Percentiles rank a stretch among this genome's conserved stretches.
Conservation (phyloP, 2,797 vertebrate genomes). For the Melanotaenia nigrans region DNA sequence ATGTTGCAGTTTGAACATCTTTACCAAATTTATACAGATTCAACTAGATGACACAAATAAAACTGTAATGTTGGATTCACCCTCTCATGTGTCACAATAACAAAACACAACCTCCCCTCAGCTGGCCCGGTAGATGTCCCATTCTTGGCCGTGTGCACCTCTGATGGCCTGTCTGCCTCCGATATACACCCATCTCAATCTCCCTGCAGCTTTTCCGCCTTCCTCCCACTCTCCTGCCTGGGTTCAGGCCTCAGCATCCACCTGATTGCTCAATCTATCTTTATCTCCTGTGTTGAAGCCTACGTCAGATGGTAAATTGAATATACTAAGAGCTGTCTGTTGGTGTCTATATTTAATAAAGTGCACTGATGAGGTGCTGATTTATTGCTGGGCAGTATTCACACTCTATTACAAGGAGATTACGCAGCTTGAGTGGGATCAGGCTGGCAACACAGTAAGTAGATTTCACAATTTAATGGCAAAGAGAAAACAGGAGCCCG, state of each 20-base stretch:
- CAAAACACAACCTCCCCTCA: constrained; percentile 62
- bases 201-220: constrained; percentile 59
- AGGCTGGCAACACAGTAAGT: constrained; percentile 84
- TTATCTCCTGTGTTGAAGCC: constrained; percentile 83
- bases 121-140: constrained; percentile 60
- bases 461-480: constrained; percentile 87
- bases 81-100: constrained; percentile 48
- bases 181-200: constrained; percentile 68
- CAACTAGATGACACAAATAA: neutral
- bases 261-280: constrained; percentile 88
- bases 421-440: constrained; percentile 85
- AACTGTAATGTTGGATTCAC: constrained; percentile 20
- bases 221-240: constrained; percentile 56
- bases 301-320: constrained; percentile 87
- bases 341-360: constrained; percentile 90
- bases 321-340: constrained; percentile 88
- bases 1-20: neutral
- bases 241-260: constrained; percentile 78
- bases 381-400: constrained; percentile 87
- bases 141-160: constrained; percentile 50
- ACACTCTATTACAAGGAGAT: constrained; percentile 88
- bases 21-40: neutral
- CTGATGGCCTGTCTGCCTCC: constrained; percentile 58
- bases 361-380: constrained; percentile 86
- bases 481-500: constrained; percentile 82